Conservation (phyloP, 2,797 vertebrate genomes). For the Rhadinocentrus ornatus region DNA sequence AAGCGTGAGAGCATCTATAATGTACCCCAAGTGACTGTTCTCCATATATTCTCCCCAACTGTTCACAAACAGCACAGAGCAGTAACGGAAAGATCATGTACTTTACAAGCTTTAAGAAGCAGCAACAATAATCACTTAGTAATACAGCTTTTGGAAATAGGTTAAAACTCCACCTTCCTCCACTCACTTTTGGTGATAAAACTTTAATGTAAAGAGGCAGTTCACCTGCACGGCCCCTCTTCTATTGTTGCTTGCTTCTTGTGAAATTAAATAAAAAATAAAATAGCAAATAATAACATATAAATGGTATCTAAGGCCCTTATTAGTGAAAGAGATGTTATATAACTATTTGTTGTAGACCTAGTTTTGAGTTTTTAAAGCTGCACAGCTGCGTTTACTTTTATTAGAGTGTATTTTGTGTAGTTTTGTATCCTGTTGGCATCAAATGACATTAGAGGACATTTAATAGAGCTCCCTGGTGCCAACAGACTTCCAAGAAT, state of each 20-base stretch:
- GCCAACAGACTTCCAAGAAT: slow-evolving; percentile 59
- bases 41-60: slow-evolving; percentile 65
- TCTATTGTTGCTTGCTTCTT: slow-evolving; percentile 28
- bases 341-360: slow-evolving; percentile 42
- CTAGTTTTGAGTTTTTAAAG: slow-evolving; percentile 19
- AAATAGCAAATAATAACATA: slow-evolving; percentile 51
- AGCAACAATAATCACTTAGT: not conserved
- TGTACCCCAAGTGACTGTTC: slow-evolving; percentile 60
- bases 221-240: slow-evolving; percentile 35
- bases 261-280: slow-evolving; percentile 44
- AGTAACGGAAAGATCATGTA: slow-evolving; percentile 19
- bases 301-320: slow-evolving; percentile 40
- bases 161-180: slow-evolving; percentile 29
- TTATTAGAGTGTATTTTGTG: slow-evolving; percentile 41
- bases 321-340: slow-evolving; percentile 37
- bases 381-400: slow-evolving; percentile 46
- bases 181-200: slow-evolving; percentile 35
- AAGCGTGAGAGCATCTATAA: slow-evolving; percentile 76
- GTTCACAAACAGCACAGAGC: slow-evolving; percentile 56
- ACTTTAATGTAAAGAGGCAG: slow-evolving; percentile 9
- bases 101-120: slow-evolving; percentile 36
- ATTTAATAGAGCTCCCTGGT: slow-evolving; percentile 62
- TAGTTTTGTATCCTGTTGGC: slow-evolving; percentile 46
- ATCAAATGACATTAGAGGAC: slow-evolving; percentile 66
- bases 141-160: not conserved